These are phyloP conservation scores for Aphelinus certus DNA, from an alignment of 1,140 invertebrate genomes.

Conservation along the genomic window DNA sequence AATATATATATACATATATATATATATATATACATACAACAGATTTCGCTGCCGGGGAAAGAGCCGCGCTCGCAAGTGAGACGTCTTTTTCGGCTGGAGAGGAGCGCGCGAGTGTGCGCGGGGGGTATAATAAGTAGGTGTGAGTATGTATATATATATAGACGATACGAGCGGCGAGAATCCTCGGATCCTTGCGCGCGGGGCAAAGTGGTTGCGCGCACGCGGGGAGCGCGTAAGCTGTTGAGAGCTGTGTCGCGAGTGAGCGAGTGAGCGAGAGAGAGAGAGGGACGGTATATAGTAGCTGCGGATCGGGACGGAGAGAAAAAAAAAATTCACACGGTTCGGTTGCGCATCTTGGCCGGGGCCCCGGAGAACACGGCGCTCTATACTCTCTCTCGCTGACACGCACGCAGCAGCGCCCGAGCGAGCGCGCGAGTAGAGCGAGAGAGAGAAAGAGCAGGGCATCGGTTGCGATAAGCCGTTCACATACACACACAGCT, in stretches of 20 bases:
- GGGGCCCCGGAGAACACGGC: too few species aligned
- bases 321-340: constrained; percentile 39
- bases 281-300: not conserved
- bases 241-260: not conserved
- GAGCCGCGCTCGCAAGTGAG: too few species aligned
- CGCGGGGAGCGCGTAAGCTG: not conserved
- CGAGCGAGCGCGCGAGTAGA: not conserved
- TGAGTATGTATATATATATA: too few species aligned
- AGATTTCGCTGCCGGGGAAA: too few species aligned
- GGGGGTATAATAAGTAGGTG: too few species aligned
- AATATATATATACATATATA: too few species aligned
- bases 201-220: not conserved
- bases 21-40: too few species aligned
- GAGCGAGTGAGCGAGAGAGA: not conserved
- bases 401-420: not conserved
- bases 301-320: not conserved
- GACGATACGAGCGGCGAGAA: not conserved
- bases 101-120: too few species aligned
- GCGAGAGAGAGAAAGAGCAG: too few species aligned
- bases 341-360: constrained; percentile 21
- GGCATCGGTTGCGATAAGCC: too few species aligned
- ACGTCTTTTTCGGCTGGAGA: too few species aligned
- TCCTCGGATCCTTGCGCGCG: not conserved
- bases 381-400: not conserved
- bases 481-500: constrained; percentile 16